Base-by-base conservation (phyloP, 2,888 invertebrate genomes). In the Macaria liturata region DNA sequence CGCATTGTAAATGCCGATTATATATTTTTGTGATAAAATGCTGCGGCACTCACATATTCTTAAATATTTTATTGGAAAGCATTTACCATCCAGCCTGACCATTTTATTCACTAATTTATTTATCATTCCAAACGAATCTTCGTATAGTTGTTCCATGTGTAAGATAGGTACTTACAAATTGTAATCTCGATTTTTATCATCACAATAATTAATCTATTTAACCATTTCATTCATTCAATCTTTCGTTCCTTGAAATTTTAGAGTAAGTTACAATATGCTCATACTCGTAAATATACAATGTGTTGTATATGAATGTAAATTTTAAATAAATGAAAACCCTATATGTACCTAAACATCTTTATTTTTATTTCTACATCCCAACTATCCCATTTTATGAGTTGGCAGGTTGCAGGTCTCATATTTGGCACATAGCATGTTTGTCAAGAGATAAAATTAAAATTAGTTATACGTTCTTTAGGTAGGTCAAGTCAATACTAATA, bases 281-380 rank as follows among this genome's bases (percentile, higher is more conserved):
- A 54, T 61, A 51, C 42, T 43, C 49, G 66, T 60, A 20, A 20
- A 20, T 56, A 65, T 67, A 60, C 61, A 67, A 8, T 70, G 62
- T 74, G 71, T 67, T 70, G 69, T 77, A 77, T 58, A 57, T 61
- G 49, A 46, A 58, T 79, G 74, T 80, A 75, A 71, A 74, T 76
- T 81, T 78, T 58, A 80, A 83, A 79, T 78, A 80, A 78, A 78
- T 68, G 61, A 71, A 67, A 66, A 20, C 2, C 20, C 20, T 20
- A 20, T 65, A 66, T 67, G 63, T 55, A 61, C 58, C 43, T 55
- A 49, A 51, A 20, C 9, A 20, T 3, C 31, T 34, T 44, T 50
- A 44, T 58, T 59, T 60, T 52, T 47, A 34, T 62, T 42, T 8
- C 32, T 39, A 3, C 31, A n/a, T 6, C n/a, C n/a, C 4, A 44